Percentiles rank a stretch among this genome's conserved stretches.
Evolutionary conservation across 2,888 invertebrate species (phyloP).

Genomic region (Eilema griseolum): DNA sequence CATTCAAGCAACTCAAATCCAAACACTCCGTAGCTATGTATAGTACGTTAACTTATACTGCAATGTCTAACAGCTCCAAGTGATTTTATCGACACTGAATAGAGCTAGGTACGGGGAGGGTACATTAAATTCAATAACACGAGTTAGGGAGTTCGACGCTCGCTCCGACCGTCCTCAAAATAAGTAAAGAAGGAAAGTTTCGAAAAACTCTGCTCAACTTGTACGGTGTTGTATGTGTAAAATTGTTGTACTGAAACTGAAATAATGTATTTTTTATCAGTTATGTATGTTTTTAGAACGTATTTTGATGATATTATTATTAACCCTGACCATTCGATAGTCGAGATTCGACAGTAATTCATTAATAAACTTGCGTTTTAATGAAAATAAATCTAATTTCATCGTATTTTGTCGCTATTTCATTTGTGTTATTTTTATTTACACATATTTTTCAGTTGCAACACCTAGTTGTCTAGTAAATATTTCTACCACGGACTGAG

Average conservation of each 20-base stretch:
- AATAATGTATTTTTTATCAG: conserved; percentile 51
- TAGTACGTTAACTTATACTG: conserved; percentile 46
- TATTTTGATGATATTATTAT: background rate
- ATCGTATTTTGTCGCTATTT: too few species aligned
- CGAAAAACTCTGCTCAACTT: conserved; percentile 79
- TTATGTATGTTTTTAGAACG: conserved; percentile 1
- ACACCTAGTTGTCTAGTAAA: too few species aligned
- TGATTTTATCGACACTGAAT: conserved; percentile 79
- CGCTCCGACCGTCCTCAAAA: conserved; percentile 85
- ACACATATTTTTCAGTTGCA: too few species aligned
- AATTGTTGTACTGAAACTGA: conserved; percentile 72
- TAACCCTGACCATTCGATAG: background rate
- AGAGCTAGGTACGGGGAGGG: conserved; percentile 76
- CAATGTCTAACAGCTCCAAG: conserved; percentile 64
- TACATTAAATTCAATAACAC: conserved; percentile 87
- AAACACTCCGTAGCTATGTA: conserved; percentile 38
- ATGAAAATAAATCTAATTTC: too few species aligned
- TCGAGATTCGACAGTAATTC: too few species aligned
- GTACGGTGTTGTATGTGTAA: conserved; percentile 75
- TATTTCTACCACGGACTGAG: too few species aligned
- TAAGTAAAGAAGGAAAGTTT: conserved; percentile 84
- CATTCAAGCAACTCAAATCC: conserved; percentile 43
- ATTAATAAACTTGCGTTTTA: too few species aligned
- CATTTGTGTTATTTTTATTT: too few species aligned
- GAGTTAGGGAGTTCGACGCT: conserved; percentile 85